These are phyloP conservation scores for Nesoenas mayeri DNA, from an alignment of 2,113 vertebrate species.

Conservation along the genomic window DNA sequence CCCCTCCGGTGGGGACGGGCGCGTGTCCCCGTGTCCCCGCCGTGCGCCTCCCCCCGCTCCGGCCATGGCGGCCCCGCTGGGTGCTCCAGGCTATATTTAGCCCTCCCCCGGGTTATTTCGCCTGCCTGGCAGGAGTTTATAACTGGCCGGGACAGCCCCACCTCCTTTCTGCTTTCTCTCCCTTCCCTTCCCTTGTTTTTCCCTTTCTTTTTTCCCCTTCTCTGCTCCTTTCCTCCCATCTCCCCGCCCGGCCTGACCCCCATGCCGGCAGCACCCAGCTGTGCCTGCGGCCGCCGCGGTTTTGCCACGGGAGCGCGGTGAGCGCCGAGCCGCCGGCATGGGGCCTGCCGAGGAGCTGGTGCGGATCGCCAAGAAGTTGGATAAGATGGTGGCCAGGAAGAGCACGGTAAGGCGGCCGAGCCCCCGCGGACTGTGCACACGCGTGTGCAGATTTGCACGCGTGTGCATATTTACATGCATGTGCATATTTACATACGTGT, in stretches of 20 bases:
- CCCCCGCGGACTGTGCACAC: not conserved
- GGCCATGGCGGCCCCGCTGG: conserved; percentile 17
- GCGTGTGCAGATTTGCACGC: rapidly evolving
- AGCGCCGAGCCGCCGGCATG: conserved; percentile 70
- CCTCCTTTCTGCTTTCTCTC: conserved; percentile 43
- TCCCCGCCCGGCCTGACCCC: not conserved
- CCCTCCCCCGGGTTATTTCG: conserved; percentile 32
- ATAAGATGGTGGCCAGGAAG: conserved; percentile 96
- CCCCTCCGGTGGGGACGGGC: rapidly evolving
- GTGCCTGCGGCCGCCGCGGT: rapidly evolving
- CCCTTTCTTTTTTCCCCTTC: not conserved
- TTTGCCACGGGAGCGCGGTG: not conserved
- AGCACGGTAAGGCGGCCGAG: conserved; percentile 82
- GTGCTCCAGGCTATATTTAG: conserved; percentile 73
- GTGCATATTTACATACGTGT: rapidly evolving
- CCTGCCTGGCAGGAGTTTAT: conserved; percentile 33
- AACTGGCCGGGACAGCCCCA: conserved; percentile 31
- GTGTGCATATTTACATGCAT: rapidly evolving
- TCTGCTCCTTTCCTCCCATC: rapidly evolving
- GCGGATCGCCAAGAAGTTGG: conserved; percentile 89
- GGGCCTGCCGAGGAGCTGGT: conserved; percentile 88
- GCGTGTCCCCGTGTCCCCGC: not conserved
- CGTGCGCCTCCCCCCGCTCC: not conserved
- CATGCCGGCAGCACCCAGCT: not conserved
- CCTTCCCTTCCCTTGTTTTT: not conserved